Base-by-base conservation (phyloP, 1,140 invertebrate genomes). In the Nasonia vitripennis region DNA sequence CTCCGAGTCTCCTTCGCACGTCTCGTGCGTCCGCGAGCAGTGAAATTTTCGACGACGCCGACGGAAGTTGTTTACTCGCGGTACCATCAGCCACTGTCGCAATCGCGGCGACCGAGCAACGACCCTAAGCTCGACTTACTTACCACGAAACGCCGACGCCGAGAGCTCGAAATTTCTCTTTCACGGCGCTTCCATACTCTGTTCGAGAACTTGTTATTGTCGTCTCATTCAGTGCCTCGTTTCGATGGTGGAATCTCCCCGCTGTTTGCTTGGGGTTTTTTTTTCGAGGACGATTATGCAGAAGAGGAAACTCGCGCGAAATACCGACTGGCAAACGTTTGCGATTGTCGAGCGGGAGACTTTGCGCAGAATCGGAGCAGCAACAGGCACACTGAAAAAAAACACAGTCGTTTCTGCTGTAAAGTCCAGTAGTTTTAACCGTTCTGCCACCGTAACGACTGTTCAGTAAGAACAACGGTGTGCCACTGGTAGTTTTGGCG, bases 1-100 rank as follows among this genome's bases (percentile, higher is more conserved):
- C 82, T 62, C 68, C 31, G 45, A 7, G 37, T 17, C 14, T 75
- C 14, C 17, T 27, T 27, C 41, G 75, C 78, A 27, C 51, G 34
- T 51, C 23, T 12, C 85, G 85, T 85, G 79, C 70, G 11, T 51
- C 17, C 84, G 83, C 37, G 81, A 81, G 62, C 86, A 84, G 73
- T 89, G 81, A 85, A 90, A 88, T 88, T 90, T 86, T 74, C 78
- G 89, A 55, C 81, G 74, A 88, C 67, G 41, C 83, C 17, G 86
- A 23, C 89, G 88, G 73, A 86, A 87, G 80, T 80, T 41, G 74
- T 51, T 71, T 80, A 78, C 83, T 71, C 45, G 23, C 23, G 37
- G 20, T 7, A 37, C 45, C 27, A 45, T 10, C 4, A 31, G 55
- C 11, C 74, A 45, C 23, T 85, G 68, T 85, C 78, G 83, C 83